Percentiles rank a stretch among this genome's conserved stretches.
These are phyloP conservation scores for Hypothenemus hampei DNA, from an alignment of 1,140 invertebrate species.

Conservation along the genomic window DNA sequence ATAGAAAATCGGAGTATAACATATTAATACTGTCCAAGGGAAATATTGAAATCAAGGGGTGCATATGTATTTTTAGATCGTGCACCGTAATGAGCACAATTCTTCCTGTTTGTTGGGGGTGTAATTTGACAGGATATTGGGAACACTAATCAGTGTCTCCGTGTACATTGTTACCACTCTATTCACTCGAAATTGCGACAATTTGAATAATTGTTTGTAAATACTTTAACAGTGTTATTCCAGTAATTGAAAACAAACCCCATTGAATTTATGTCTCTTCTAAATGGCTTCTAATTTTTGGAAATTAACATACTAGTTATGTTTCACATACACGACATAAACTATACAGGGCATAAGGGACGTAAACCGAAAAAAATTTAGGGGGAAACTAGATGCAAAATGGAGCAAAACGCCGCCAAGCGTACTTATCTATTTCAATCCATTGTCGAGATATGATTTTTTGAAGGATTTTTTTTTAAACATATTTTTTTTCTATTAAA, in stretches of 20 bases:
- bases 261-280: no score
- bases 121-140: conserved; percentile 42
- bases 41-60: conserved; percentile 42
- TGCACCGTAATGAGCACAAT: conserved; percentile 38
- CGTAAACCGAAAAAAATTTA: no score
- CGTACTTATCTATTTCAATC: no score
- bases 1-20: conserved; percentile 36
- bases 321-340: no score
- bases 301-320: no score
- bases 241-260: conserved; percentile 28
- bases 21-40: conserved; percentile 41
- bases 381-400: no score
- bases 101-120: conserved; percentile 37
- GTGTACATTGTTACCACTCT: conserved; percentile 29
- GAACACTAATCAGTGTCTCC: conserved; percentile 42
- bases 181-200: conserved; percentile 27
- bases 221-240: conserved; percentile 19
- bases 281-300: no score
- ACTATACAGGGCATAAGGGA: no score
- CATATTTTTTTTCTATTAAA: no score
- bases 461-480: no score
- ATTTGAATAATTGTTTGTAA: conserved; percentile 29
- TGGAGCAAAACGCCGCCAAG: no score
- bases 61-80: conserved; percentile 43
- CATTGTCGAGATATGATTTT: no score